A percentile compares a stretch with the other conserved stretches of the same genome.
These are phyloP conservation scores for Epizoanthus fatuus DNA, from an alignment of 92 coral and sea anemone genomes.

Conservation along the genomic window DNA sequence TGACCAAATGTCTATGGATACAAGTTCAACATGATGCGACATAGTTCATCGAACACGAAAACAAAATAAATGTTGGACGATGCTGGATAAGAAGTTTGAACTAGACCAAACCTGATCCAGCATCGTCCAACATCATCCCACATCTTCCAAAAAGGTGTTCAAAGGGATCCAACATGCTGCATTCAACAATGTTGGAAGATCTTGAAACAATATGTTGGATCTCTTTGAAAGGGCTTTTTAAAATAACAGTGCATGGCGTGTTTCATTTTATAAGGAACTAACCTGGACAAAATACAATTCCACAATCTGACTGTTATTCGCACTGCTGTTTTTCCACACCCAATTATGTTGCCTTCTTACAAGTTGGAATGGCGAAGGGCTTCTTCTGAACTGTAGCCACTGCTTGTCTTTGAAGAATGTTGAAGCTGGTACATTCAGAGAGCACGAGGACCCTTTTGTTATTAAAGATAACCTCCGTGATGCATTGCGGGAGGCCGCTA, in stretches of 20 bases:
- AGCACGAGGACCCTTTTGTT: not conserved
- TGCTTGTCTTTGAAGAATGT: not conserved
- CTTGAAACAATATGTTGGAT: not conserved
- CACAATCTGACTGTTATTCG: not conserved
- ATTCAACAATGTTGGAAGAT: not conserved
- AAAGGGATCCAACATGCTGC: too few relatives aligned
- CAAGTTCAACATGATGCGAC: too few relatives aligned
- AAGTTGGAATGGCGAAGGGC: not conserved
- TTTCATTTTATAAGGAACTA: not conserved
- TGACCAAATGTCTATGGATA: too few relatives aligned
- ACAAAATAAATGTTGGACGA: too few relatives aligned
- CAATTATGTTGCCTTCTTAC: not conserved
- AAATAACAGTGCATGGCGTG: too few relatives aligned
- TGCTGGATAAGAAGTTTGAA: too few relatives aligned
- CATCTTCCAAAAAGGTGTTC: too few relatives aligned
- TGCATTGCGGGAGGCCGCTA: not conserved
- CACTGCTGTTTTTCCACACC: not conserved
- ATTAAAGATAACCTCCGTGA: not conserved
- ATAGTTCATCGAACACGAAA: too few relatives aligned
- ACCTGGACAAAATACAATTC: constrained; percentile 2
- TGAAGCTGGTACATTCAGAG: not conserved
- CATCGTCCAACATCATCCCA: too few relatives aligned
- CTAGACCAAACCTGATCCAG: too few relatives aligned
- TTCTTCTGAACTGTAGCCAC: not conserved
- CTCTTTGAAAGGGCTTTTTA: too few relatives aligned